Percentiles rank a stretch among this genome's conserved stretches.
These are phyloP conservation scores for Buphagus erythrorhynchus DNA, from an alignment of 2,797 vertebrate species.

Conservation along the genomic window DNA sequence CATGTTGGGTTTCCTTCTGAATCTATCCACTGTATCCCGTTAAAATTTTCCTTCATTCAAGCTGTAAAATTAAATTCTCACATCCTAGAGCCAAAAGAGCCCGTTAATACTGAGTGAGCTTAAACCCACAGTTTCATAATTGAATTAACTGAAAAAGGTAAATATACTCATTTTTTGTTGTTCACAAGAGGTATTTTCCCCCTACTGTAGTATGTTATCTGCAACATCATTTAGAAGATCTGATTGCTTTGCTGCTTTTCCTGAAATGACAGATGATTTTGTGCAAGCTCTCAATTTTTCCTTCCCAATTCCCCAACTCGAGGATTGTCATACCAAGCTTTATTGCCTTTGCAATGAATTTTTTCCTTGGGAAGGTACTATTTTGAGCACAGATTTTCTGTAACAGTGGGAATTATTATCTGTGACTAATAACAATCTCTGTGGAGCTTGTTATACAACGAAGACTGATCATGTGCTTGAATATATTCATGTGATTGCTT, in stretches of 20 bases:
- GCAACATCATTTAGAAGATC: not conserved
- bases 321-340: not conserved
- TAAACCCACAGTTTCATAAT: not conserved
- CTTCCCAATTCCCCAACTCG: not conserved
- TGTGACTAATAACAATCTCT: constrained; percentile 42
- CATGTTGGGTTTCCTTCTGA: not conserved
- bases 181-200: not conserved
- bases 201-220: not conserved
- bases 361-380: constrained; percentile 22
- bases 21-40: not conserved
- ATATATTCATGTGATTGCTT: not conserved
- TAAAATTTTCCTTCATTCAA: not conserved
- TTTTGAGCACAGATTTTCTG: constrained; percentile 14
- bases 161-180: not conserved
- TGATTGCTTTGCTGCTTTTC: not conserved
- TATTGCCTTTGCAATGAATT: not conserved
- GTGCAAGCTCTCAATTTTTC: not conserved
- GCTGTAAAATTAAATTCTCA: not conserved
- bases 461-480: constrained; percentile 1
- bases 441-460: constrained; percentile 20
- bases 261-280: not conserved
- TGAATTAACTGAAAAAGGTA: not conserved
- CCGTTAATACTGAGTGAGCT: not conserved
- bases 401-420: constrained; percentile 37
- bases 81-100: not conserved